A percentile compares a stretch with the other conserved stretches of the same genome.
phyloP scores from a whole-genome alignment of 2,888 invertebrate species.

The Caenorhabditis doughertyi region DNA sequence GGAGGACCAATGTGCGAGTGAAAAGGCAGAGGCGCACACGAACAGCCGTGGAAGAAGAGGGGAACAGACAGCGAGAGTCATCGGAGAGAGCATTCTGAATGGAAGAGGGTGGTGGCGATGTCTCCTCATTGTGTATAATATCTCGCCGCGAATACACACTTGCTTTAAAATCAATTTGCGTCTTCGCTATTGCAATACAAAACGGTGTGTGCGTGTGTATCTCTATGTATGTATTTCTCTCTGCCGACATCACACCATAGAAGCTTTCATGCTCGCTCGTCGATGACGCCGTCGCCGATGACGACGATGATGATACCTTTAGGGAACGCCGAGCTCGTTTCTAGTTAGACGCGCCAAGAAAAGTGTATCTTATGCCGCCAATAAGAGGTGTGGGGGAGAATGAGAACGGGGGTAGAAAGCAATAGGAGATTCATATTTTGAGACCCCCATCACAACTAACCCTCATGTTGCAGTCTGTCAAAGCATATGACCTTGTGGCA shows the following conservation, averaged over 20 bases:
- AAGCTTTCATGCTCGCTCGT: slow-evolving; percentile 11
- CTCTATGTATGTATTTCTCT: slow-evolving; percentile 35
- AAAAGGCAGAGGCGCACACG: slow-evolving; percentile 37
- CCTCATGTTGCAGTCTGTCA: slow-evolving; percentile 53
- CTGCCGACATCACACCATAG: slow-evolving; percentile 52
- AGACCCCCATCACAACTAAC: slow-evolving; percentile 33
- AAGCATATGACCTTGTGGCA: slow-evolving; percentile 62
- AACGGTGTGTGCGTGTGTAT: slow-evolving; percentile 55
- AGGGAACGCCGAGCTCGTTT: slow-evolving; percentile 24
- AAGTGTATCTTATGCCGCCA: slow-evolving; percentile 17
- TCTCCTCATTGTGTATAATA: slow-evolving; percentile 38
- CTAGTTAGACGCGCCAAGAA: not conserved
- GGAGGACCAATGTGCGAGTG: slow-evolving; percentile 36
- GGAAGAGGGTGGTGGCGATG: slow-evolving; percentile 13
- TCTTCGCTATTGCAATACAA: slow-evolving; percentile 66
- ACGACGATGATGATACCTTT: slow-evolving; percentile 37
- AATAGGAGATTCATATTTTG: slow-evolving; percentile 2
- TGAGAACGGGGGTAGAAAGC: slow-evolving; percentile 4
- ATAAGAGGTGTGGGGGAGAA: slow-evolving; percentile 7
- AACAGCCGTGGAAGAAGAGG: slow-evolving; percentile 18
- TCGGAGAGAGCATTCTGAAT: slow-evolving; percentile 22
- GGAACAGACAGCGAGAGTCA: slow-evolving; percentile 30
- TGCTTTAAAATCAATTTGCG: slow-evolving; percentile 70
- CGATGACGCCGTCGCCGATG: slow-evolving; percentile 18
- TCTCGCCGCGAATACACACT: slow-evolving; percentile 56